These are phyloP conservation scores for Thera britannica DNA, from an alignment of 2,888 invertebrate genomes.

Conservation along the genomic window DNA sequence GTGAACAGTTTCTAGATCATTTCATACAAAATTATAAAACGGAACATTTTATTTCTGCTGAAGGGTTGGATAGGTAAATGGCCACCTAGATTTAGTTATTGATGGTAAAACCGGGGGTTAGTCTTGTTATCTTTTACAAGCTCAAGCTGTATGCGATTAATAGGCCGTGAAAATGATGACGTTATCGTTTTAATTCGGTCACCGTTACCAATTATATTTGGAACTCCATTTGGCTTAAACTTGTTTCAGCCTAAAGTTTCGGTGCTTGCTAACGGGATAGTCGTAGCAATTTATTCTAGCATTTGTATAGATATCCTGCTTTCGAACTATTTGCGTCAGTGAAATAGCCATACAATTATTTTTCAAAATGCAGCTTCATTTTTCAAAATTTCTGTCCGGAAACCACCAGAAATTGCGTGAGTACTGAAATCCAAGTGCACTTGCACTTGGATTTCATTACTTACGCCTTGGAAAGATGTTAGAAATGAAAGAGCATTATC, in stretches of 20 bases:
- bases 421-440: too few relatives aligned
- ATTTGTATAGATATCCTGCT: too few relatives aligned
- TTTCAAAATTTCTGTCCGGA: neutral
- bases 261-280: too few relatives aligned
- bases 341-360: too few relatives aligned
- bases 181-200: slow-evolving; percentile 23
- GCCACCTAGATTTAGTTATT: slow-evolving; percentile 14
- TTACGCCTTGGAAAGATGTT: neutral
- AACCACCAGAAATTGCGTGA: too few relatives aligned
- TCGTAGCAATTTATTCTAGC: too few relatives aligned
- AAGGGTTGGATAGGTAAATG: slow-evolving; percentile 3
- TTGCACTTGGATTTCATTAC: neutral
- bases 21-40: neutral
- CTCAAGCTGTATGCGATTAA: slow-evolving; percentile 67
- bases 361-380: neutral
- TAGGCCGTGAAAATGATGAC: slow-evolving; percentile 52
- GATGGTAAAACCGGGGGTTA: slow-evolving; percentile 34
- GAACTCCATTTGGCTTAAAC: neutral
- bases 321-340: too few relatives aligned
- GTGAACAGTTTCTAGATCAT: neutral
- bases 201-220: slow-evolving; percentile 5
- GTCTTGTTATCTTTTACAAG: slow-evolving; percentile 53
- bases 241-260: neutral
- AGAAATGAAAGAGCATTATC: neutral
- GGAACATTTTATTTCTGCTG: neutral